phyloP scores from a whole-genome alignment of 2,888 invertebrate genomes.

The Aspidiotus rigidus region DNA sequence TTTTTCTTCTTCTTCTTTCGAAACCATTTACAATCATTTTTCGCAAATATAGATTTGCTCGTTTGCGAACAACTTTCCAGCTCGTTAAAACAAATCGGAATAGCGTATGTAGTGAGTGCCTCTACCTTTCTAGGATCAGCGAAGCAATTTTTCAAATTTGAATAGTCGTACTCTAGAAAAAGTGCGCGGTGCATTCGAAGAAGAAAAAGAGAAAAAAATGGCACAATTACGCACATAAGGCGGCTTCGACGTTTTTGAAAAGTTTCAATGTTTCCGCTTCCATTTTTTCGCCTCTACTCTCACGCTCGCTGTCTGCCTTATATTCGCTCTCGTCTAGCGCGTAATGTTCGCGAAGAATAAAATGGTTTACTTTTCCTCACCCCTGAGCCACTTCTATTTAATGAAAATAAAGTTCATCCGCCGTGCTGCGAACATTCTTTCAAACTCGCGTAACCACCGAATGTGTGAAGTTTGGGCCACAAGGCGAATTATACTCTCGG shows the following conservation, averaged over 20 bases:
- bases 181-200: neutral
- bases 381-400: neutral
- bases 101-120: neutral
- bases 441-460: neutral
- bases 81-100: slow-evolving; percentile 2
- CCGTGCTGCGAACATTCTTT: neutral
- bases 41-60: neutral
- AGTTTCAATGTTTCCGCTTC: neutral
- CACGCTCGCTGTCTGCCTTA: neutral
- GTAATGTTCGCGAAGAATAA: neutral
- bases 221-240: neutral
- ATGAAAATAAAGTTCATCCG: neutral
- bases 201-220: neutral
- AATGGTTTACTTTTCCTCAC: neutral
- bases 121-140: neutral
- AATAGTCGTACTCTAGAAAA: neutral
- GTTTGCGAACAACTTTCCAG: neutral
- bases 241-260: neutral
- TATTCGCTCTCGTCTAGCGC: neutral
- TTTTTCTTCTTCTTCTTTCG: neutral
- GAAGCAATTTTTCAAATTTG: neutral
- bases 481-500: neutral
- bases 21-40: neutral
- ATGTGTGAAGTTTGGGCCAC: neutral
- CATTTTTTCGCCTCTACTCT: neutral